phyloP scores from a whole-genome alignment of 2,888 invertebrate species.

The Apodemia zela region DNA sequence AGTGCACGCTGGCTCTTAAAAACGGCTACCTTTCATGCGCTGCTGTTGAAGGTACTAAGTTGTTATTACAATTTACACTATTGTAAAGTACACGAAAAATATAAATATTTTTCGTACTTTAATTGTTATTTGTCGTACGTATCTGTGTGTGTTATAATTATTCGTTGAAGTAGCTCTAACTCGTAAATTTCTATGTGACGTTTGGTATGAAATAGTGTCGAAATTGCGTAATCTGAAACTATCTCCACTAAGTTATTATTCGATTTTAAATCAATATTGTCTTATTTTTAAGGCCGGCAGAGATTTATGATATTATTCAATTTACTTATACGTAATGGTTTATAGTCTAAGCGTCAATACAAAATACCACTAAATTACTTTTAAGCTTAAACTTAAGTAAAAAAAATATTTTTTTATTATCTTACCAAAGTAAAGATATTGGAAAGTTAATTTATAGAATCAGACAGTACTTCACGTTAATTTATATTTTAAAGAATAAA shows the following conservation, averaged over 20 bases:
- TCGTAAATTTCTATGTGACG: neutral
- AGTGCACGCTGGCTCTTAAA: too few species aligned
- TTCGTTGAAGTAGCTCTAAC: neutral
- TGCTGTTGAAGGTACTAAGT: too few species aligned
- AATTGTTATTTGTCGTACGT: too few species aligned
- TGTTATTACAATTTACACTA: too few species aligned
- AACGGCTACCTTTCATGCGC: too few species aligned
- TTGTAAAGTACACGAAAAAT: too few species aligned
- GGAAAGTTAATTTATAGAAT: too few species aligned
- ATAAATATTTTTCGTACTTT: too few species aligned
- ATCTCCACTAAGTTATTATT: slow-evolving; percentile 12
- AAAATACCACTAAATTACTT: neutral
- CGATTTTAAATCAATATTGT: neutral
- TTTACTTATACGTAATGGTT: neutral
- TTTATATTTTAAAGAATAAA: too few species aligned
- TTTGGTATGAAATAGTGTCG: neutral
- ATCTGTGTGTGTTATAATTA: neutral
- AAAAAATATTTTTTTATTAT: too few species aligned
- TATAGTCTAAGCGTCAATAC: slow-evolving; percentile 7
- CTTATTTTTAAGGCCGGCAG: neutral
- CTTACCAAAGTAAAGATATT: too few species aligned
- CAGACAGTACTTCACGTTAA: too few species aligned
- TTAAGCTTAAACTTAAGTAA: neutral
- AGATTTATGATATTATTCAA: neutral
- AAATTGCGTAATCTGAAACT: slow-evolving; percentile 5